Percentiles rank a stretch among this genome's conserved stretches.
phyloP scores from a whole-genome alignment of 2,113 vertebrate species.

The Pluvialis apricaria region DNA sequence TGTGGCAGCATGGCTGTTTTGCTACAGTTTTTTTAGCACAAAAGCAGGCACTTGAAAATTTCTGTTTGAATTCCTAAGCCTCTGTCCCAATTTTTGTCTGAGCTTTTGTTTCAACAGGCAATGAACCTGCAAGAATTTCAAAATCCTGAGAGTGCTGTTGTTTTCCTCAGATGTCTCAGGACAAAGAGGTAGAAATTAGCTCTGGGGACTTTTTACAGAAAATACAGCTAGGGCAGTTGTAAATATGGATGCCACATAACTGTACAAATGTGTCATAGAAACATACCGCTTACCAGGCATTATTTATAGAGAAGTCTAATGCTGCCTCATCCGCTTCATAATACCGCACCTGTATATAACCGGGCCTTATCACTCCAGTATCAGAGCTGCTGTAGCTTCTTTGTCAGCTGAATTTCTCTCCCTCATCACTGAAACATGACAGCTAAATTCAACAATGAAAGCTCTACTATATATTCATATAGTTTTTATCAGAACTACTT shows the following conservation, averaged over 20 bases:
- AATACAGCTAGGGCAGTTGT: not conserved
- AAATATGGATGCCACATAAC: not conserved
- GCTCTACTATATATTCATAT: not conserved
- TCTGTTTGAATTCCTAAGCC: not conserved
- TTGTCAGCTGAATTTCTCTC: not conserved
- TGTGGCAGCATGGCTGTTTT: not conserved
- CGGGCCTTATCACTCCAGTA: not conserved
- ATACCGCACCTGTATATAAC: not conserved
- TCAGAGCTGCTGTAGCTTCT: not conserved
- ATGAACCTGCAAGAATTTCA: not conserved
- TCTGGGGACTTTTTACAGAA: not conserved
- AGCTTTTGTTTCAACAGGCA: not conserved
- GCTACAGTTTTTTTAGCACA: not conserved
- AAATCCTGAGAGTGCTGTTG: not conserved
- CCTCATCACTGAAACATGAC: not conserved
- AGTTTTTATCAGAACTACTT: not conserved
- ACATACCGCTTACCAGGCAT: not conserved
- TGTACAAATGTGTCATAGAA: not conserved
- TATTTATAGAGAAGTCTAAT: not conserved
- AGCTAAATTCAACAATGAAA: not conserved
- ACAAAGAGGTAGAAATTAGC: not conserved
- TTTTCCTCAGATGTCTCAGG: not conserved
- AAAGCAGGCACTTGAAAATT: not conserved
- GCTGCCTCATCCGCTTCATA: not conserved
- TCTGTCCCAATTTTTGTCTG: not conserved